Evolutionary conservation across 2,113 vertebrate genomes (phyloP).

Genomic region (Nycticebus coucang): DNA sequence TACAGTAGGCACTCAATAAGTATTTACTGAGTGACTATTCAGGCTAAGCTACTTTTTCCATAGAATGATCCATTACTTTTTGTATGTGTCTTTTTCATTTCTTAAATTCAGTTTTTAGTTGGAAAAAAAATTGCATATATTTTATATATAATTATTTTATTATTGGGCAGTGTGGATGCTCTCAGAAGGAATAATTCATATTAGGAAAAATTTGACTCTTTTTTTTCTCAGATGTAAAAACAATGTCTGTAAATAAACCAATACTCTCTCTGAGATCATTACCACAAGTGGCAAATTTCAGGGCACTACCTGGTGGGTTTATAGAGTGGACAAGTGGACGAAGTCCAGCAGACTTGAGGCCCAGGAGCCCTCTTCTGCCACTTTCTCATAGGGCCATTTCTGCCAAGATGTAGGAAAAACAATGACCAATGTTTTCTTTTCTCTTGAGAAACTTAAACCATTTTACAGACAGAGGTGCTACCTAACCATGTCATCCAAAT

Average conservation of each 20-base stretch:
- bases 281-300: not conserved
- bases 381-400: not conserved
- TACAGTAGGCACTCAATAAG: not conserved
- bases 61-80: not conserved
- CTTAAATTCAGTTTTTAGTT: not conserved
- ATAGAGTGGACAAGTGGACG: not conserved
- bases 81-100: not conserved
- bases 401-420: not conserved
- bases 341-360: not conserved
- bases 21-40: constrained; percentile 35
- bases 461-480: not conserved
- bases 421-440: not conserved
- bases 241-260: not conserved
- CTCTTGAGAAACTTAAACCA: not conserved
- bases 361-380: not conserved
- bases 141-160: not conserved
- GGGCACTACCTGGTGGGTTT: not conserved
- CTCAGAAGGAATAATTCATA: constrained; percentile 16
- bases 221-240: constrained; percentile 18
- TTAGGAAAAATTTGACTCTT: not conserved
- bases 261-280: not conserved
- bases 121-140: not conserved
- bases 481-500: not conserved
- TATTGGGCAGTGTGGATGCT: not conserved
- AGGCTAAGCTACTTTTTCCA: not conserved